phyloP scores from a whole-genome alignment of 2,113 vertebrate genomes.

The Saccopteryx bilineata region DNA sequence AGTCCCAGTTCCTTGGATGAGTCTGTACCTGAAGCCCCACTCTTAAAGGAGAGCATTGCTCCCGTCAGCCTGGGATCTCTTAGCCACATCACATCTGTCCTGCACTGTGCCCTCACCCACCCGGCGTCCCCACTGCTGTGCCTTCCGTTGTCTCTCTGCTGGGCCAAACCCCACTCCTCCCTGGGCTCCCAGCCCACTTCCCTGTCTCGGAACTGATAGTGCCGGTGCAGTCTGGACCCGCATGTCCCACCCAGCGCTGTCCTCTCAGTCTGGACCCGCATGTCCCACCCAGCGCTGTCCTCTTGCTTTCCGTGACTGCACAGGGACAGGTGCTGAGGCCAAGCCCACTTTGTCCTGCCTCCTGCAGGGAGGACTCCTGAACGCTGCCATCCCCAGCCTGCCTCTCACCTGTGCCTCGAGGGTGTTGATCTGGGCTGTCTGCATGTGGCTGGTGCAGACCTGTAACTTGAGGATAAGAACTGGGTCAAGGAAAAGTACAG shows the following conservation, averaged over 20 bases:
- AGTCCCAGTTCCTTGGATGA: background rate
- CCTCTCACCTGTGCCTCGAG: background rate
- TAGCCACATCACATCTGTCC: background rate
- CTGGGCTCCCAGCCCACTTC: background rate
- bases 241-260: background rate
- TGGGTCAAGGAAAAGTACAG: constrained; percentile 75
- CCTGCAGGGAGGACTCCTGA: background rate
- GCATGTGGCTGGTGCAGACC: background rate
- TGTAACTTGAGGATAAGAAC: constrained; percentile 57
- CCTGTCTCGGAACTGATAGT: background rate
- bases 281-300: background rate
- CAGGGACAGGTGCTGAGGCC: background rate
- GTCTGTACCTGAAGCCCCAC: background rate
- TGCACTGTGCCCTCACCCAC: background rate
- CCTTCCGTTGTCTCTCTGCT: background rate
- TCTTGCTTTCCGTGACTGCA: background rate
- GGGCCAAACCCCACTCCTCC: background rate
- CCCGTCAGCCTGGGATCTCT: background rate
- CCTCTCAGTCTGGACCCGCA: background rate
- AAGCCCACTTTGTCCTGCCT: background rate
- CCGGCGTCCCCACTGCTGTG: background rate
- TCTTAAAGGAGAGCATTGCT: background rate
- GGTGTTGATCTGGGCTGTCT: constrained; percentile 25
- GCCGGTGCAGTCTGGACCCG: background rate
- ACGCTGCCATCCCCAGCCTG: background rate